Percentiles rank a stretch among this genome's conserved stretches.
phyloP scores from a whole-genome alignment of 2,113 vertebrate genomes.

The Archocentrus centrarchus region DNA sequence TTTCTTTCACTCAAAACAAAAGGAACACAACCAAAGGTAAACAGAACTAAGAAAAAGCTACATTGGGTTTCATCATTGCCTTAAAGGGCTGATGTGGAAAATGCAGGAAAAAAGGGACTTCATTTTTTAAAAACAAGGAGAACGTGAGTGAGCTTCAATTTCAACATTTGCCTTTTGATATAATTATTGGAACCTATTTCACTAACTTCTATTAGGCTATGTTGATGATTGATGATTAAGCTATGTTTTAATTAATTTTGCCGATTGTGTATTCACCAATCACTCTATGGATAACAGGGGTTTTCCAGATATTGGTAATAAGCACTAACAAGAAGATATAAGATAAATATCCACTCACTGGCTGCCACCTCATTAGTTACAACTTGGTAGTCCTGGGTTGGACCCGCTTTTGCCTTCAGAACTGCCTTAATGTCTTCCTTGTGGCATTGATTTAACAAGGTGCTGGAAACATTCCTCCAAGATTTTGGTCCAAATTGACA shows the following conservation, averaged over 20 bases:
- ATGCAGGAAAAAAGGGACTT: neutral
- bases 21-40: neutral
- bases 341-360: neutral
- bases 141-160: neutral
- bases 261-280: neutral
- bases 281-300: neutral
- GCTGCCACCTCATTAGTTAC: too few relatives aligned
- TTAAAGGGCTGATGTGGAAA: neutral
- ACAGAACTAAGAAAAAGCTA: neutral
- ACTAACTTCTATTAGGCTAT: neutral
- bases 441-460: neutral
- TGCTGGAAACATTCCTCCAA: too few relatives aligned
- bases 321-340: neutral
- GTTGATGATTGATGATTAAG: neutral
- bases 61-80: constrained; percentile 9
- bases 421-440: neutral
- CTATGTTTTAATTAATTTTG: neutral
- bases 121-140: neutral
- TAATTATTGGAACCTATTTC: neutral
- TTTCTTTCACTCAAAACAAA: neutral
- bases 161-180: neutral
- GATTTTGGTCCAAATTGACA: neutral
- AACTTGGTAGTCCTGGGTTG: neutral
- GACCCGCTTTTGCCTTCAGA: too few relatives aligned
- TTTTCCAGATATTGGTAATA: neutral